A percentile compares a stretch with the other conserved stretches of the same genome.
Evolutionary conservation across 2,888 invertebrate genomes (phyloP).

Genomic region (Dioctria linearis): DNA sequence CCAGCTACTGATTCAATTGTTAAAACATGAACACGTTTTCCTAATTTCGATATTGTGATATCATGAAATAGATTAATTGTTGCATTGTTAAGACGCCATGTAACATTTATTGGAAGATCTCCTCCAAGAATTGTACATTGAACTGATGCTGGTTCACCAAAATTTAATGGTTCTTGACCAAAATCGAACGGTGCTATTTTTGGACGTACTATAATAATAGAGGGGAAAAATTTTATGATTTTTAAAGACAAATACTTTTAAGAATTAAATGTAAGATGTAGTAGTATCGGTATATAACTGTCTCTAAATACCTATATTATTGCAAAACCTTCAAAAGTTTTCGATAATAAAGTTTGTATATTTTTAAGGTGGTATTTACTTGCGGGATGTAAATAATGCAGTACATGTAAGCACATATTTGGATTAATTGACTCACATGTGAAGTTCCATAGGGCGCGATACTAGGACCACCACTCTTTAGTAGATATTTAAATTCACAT

Average conservation of each 20-base stretch:
- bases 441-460: too few species aligned
- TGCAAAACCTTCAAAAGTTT: too few species aligned
- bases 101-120: constrained; percentile 77
- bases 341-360: too few species aligned
- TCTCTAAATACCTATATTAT: too few species aligned
- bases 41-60: constrained; percentile 74
- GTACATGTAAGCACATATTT: too few species aligned
- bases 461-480: too few species aligned
- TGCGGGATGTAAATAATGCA: too few species aligned
- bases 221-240: background rate
- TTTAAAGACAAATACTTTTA: background rate
- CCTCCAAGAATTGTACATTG: constrained; percentile 77
- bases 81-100: constrained; percentile 74
- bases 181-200: constrained; percentile 75
- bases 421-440: too few species aligned
- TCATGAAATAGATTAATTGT: constrained; percentile 69
- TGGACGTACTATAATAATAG: constrained; percentile 69
- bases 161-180: constrained; percentile 75
- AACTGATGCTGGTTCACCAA: constrained; percentile 75
- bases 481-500: too few species aligned
- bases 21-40: constrained; percentile 77
- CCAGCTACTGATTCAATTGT: constrained; percentile 74
- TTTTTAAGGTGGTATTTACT: too few species aligned
- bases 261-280: too few species aligned
- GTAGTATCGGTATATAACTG: too few species aligned